Evolutionary conservation across 2,113 vertebrate genomes (phyloP), one percentile per base, ranked within the genome.

Genomic region (Edolisoma coerulescens): DNA sequence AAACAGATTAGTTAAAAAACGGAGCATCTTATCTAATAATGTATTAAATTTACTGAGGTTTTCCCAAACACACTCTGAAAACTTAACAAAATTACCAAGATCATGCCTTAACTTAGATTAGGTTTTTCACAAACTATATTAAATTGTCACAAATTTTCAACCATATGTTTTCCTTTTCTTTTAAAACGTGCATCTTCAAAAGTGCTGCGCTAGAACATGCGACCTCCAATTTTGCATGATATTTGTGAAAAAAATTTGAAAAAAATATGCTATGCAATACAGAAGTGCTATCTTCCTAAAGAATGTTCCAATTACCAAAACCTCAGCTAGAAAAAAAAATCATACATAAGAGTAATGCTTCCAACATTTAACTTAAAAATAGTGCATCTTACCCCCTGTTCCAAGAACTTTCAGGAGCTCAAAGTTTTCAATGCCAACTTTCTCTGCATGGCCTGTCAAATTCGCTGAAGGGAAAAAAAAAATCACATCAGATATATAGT

Each of bases 371-470:
- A 27, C 12, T 86, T 42, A n/a, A 94, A 89, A 93, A 86, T 1
- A 89, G 17, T 39, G 21, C 42, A 50, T 98, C 99, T 99, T 97
- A 99, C 99, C 99, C 98, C 99, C 99, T 74, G 99, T 99, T 96
- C 99, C 99, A 93, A 99, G 98, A 84, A 99, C 99, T 95, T 99
- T 99, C 76, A 99, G 96, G 8, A 99, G 98, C 96, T 99, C 99
- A 76, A 99, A 99, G 97, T 99, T 99, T 98, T 99, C 99, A 93
- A 99, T 99, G 91, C 99, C 99, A 94, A 99, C 99, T 89, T 99
- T 99, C 97, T 99, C 99, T 52, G 99, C 98, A 61, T 99, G 98
- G 93, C 99, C 99, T 32, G 99, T 99, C 97, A 99, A 97, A 97
- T 99, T 99, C 93, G 99, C 99, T 99, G 97, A 94, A 96, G 81